Percentiles rank a stretch among this genome's conserved stretches.
These are phyloP conservation scores for Stratiomys singularior DNA, from an alignment of 2,888 invertebrate species.

Conservation along the genomic window DNA sequence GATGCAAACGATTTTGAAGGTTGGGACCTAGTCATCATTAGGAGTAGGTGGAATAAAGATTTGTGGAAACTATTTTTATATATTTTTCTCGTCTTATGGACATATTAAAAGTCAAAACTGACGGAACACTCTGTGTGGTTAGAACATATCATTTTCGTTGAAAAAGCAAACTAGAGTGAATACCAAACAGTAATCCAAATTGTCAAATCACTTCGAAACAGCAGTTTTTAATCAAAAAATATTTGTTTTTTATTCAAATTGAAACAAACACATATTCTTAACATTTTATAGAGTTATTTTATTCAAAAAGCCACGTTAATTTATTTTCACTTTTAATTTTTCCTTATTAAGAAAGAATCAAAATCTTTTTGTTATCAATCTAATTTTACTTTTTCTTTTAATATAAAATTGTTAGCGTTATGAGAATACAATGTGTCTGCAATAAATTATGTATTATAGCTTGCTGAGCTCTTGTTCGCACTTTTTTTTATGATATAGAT, in stretches of 20 bases:
- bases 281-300: conserved; percentile 13
- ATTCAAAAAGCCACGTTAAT: conserved; percentile 30
- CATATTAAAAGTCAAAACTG: too few species aligned
- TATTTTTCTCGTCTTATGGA: too few species aligned
- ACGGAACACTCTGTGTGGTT: too few species aligned
- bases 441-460: neutral
- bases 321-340: conserved; percentile 7
- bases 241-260: neutral
- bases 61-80: too few species aligned
- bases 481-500: neutral
- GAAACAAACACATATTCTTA: neutral
- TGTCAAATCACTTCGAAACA: too few species aligned
- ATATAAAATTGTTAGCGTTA: conserved; percentile 32
- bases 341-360: conserved; percentile 13
- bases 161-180: too few species aligned
- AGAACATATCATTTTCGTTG: too few species aligned
- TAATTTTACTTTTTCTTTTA: conserved; percentile 12
- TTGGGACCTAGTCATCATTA: too few species aligned
- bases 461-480: neutral
- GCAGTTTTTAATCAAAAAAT: neutral
- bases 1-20: too few species aligned
- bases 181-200: too few species aligned
- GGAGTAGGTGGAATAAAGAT: too few species aligned
- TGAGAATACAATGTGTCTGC: conserved; percentile 30
- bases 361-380: neutral